Base-by-base conservation (phyloP, 37 sponge, comb jelly and placozoan genomes). In the Ephydatia muelleri region DNA sequence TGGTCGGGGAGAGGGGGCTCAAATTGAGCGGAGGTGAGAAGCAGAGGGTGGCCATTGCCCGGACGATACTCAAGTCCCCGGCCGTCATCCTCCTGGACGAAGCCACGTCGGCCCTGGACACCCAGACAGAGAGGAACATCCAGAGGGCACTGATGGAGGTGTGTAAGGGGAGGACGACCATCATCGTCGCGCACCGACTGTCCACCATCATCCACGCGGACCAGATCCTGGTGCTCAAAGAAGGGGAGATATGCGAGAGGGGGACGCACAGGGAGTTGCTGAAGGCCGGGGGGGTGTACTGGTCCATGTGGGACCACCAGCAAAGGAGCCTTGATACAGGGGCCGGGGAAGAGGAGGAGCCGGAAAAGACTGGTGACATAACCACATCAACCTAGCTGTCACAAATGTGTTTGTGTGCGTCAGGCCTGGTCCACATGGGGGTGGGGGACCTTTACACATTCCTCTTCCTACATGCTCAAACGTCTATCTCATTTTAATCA, bases 11-110 rank as follows among this genome's bases (percentile, higher is more conserved):
- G 91, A 81, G 99, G 38, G 99, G 99, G 14, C 81, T 99, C 66
- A 99, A 97, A 75, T 88, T 99, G 76, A 97, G 98, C 35, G 99
- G 99, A 3, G 99, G 99, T 38, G 99, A 99, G 87, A 99, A 99
- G 79, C 99, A 99, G 84, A 33, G 99, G 28, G 99, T 98, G 6
- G 97, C 97, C 40, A 99, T 99, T 75, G 99, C 99, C 5, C 64
- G 99, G 29, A 99, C 99, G 2, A 93, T 99, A 40, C 82, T 99
- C 68, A 99, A 99, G 85, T 83, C 97, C 0, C 99, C 99, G 19
- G 86, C 91, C 0, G 76, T 99, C 23, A 91, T 99, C 30, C 87
- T 99, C 13, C 84, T 99, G 38, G 99, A 99, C 70, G 99, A 97
- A 72, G 99, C 99, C 21, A 98, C 99, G 16, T 98, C 99, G 28